Evolutionary conservation across 2,797 vertebrate species (phyloP), one percentile per base, ranked within the genome.

Genomic region (Phaenicophaeus curvirostris): DNA sequence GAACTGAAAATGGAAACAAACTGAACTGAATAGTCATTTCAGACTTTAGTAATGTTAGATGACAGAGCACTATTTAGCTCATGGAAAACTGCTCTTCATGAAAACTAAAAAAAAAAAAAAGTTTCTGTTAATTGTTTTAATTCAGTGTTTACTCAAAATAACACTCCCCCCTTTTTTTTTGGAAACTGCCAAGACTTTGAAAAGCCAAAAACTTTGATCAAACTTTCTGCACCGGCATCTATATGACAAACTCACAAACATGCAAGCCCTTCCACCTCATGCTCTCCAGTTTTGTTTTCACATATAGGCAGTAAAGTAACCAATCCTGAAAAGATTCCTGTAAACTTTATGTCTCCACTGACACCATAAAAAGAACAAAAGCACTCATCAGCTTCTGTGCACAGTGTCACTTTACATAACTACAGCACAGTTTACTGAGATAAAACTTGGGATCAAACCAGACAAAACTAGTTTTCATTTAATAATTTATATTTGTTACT

Each of bases 191-290:
- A 84, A 39, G 55, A 72, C 28, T 63, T 65, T 31, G 23, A 73
- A 80, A 57, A 88, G 30, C 37, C 13, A 78, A 83, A 78, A 77
- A 33, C 21, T 84, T 37, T 5, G 3, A 67, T 66, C 24, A 50
- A 33, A 25, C n/a, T 58, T 81, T 86, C 53, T 44, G 27, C 37
- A 67, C 14, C 50, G n/a, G 4, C 12, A 68, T 31, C 48, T 71
- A 46, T 5, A 18, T 4, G 13, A 79, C n/a, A 54, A 71, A 81
- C 39, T 16, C 28, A 8, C 2, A 2, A 65, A 13, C 0, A 1
- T 9, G 30, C 18, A 65, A 74, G 35, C 18, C 62, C 73, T 33
- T 33, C 30, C 18, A 9, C 16, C 51, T 71, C 1, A 2, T 8
- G 9, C 18, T 15, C 84, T 50, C 25, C 25, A 67, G 9, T 15